Base-by-base conservation (phyloP, 2,888 invertebrate genomes). In the Punctoribates punctum region DNA sequence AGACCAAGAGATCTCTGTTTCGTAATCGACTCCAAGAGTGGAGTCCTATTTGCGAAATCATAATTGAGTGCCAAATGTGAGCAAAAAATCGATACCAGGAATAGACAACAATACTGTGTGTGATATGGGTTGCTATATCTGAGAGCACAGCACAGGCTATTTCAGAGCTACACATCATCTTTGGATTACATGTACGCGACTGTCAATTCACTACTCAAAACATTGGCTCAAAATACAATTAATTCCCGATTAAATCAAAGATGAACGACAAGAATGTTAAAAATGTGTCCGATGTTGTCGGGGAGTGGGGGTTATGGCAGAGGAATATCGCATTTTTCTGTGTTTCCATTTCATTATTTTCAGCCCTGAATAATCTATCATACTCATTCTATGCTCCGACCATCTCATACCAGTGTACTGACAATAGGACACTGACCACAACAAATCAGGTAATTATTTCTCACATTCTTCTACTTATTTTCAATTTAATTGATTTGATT, bases 291-390 rank as follows among this genome's bases (percentile, higher is more conserved):
- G 76, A 76, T 46, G 57, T 76, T 23, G 29, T 76, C 17, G 76
- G 76, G 15, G 73, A 51, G 2, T 76, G 76, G 76, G 76, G 76
- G 8, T 46, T 27, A 38, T 76, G 76, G 76, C 76, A 76, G 15
- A 38, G 20, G 13, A 76, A 76, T 25, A 73, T 76, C 38, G 25
- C 60, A 34, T 15, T 73, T 2, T 76, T 76, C n/a, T 73, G 29
- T 6, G 15, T 73, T n/a, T 23, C 29, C 20, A 51, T 42, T 20
- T 60, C 51, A 6, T 20, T 73, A 17, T 73, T 76, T 29, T 73
- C 73, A n/a, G 73, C 67, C n/a, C 73, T 73, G 13, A 48, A 76
- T 15, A 73, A 73, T 17, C 25, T 76, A 38, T 38, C 73, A 5
- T 57, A 73, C 15, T 51, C 73, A 15, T 76, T 76, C 46, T 76